These are phyloP conservation scores for Barbus barbus DNA, from an alignment of 2,113 vertebrate species.

Conservation along the genomic window DNA sequence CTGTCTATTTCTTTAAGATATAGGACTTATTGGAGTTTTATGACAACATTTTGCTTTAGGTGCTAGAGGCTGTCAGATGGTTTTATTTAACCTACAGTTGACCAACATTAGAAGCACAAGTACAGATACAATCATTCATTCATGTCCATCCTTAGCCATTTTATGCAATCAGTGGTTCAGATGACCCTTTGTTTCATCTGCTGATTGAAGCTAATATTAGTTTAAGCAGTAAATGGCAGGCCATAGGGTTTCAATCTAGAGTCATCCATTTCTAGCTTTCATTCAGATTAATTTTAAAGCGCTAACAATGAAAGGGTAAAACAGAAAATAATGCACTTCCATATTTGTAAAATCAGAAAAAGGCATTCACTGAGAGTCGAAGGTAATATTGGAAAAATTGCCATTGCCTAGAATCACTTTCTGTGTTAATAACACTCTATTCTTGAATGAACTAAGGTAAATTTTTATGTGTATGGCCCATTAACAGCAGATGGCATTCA, in stretches of 20 bases:
- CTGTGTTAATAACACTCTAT: neutral
- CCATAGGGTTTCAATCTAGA: neutral
- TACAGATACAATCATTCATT: neutral
- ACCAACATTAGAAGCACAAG: neutral
- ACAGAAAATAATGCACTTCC: neutral
- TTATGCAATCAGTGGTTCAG: neutral
- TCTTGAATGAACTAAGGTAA: slow-evolving; percentile 1
- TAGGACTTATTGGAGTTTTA: neutral
- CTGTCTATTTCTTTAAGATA: neutral
- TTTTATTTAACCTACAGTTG: neutral
- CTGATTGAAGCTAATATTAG: neutral
- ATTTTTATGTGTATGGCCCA: slow-evolving; percentile 30
- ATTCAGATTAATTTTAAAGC: neutral
- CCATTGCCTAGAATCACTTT: neutral
- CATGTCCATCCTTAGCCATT: neutral
- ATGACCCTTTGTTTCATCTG: neutral
- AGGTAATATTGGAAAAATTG: neutral
- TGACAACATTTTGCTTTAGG: neutral
- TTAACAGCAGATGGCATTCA: slow-evolving; percentile 39
- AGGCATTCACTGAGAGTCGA: neutral
- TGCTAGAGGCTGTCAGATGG: too few species aligned
- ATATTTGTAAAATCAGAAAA: neutral
- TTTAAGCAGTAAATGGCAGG: neutral
- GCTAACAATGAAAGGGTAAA: neutral
- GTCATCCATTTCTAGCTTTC: neutral